phyloP scores from a whole-genome alignment of 2,797 vertebrate species.

The Scolopax bukidnonensis region DNA sequence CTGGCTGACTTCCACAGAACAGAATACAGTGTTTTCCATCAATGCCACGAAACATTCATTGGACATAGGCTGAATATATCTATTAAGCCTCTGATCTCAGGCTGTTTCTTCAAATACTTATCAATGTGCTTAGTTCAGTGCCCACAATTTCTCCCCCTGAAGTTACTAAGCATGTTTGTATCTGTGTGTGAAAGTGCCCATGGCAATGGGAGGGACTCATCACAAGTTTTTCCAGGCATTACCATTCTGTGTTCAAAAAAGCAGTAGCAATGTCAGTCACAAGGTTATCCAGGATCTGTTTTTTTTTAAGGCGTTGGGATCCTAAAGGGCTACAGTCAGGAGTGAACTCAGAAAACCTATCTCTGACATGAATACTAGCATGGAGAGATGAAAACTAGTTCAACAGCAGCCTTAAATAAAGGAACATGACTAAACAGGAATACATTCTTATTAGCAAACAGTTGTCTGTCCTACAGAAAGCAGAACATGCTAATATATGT shows the following conservation, averaged over 20 bases:
- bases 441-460: slow-evolving; percentile 48
- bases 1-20: not conserved
- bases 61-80: not conserved
- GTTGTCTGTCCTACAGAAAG: slow-evolving; percentile 68
- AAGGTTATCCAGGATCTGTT: not conserved
- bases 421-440: slow-evolving; percentile 71
- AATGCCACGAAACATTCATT: not conserved
- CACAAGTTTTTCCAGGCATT: not conserved
- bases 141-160: not conserved
- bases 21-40: not conserved
- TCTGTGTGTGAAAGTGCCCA: not conserved
- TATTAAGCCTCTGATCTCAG: not conserved
- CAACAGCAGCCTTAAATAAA: slow-evolving; percentile 26
- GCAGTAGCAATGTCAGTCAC: not conserved
- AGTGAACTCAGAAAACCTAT: not conserved
- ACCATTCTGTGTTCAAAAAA: not conserved
- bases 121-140: not conserved
- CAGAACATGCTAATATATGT: slow-evolving; percentile 64
- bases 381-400: not conserved
- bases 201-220: not conserved
- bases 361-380: slow-evolving; percentile 12
- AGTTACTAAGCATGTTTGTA: fast-evolving
- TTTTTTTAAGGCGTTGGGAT: not conserved
- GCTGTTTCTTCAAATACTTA: not conserved
- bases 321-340: not conserved